Conservation (phyloP, 2,113 vertebrate genomes). For the Gavialis gangeticus region DNA sequence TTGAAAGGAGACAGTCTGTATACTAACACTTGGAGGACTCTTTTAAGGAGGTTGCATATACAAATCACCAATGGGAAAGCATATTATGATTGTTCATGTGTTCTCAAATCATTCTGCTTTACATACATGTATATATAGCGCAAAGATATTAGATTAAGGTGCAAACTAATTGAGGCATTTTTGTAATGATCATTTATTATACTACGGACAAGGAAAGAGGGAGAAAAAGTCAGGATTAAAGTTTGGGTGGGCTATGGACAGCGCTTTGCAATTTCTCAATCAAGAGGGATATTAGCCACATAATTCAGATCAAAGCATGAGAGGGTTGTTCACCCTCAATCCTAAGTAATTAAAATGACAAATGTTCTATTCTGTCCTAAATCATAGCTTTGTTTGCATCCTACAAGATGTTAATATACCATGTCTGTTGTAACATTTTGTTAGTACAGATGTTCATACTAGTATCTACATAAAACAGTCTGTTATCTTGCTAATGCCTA, state of each 20-base stretch:
- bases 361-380: too few species aligned
- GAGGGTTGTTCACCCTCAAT: not conserved
- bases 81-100: not conserved
- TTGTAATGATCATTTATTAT: not conserved
- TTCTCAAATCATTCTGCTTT: not conserved
- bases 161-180: not conserved
- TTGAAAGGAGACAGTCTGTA: not conserved
- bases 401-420: not conserved
- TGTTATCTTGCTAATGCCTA: not conserved
- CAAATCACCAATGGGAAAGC: not conserved
- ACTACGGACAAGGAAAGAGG: not conserved
- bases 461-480: not conserved
- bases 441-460: not conserved
- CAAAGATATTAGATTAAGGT: not conserved
- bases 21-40: not conserved
- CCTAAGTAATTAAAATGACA: not conserved
- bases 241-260: not conserved
- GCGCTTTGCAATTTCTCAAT: not conserved
- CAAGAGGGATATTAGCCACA: not conserved
- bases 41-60: not conserved
- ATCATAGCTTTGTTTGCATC: not conserved
- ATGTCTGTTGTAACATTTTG: not conserved
- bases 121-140: accelerated
- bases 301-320: not conserved
- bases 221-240: not conserved